Base-by-base conservation (phyloP, 2,113 vertebrate genomes). In the Macquaria australasica region DNA sequence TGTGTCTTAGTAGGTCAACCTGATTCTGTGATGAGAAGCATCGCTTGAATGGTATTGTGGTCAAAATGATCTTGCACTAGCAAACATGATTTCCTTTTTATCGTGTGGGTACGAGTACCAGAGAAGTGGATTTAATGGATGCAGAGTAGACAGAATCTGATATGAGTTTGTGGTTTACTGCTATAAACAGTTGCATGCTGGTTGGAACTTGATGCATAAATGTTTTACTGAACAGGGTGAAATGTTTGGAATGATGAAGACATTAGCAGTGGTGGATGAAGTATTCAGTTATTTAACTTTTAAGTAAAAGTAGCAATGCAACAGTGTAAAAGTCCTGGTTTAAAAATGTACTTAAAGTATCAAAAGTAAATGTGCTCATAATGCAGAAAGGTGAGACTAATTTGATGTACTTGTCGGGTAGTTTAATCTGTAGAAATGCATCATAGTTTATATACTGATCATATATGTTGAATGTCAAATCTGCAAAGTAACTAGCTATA, bases 1-100 rank as follows among this genome's bases (percentile, higher is more conserved):
- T 73, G 72, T 81, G 53, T 78, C 70, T 63, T 6, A 28, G 74
- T 43, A 31, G 58, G 84, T 83, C 75, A 66, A 51, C 31, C 53
- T n/a, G 28, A 45, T 50, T 88, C 70, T 67, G 48, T 69, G 71
- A 51, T 80, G 43, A 48, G 21, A 25, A 45, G 21, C 39, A 1
- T 15, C 28, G 1, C 21, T 63, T 50, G 45, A 83, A 64, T 76
- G 5, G 50, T 37, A 53, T 37, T 56, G 48, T 62, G 28, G 43
- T 67, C 63, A 39, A 48, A 73, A 23, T 15, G n/a, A 76, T 83
- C 11, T 39, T n/a, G 8, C 25, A 18, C 6, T 5, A 37, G 14
- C 15, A 68, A 77, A 82, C 55, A 15, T 10, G n/a, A 48, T 72
- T 70, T 72, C 7, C 12, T 79, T 64, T 11, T 45, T 64, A 41